Percentiles rank a stretch among this genome's conserved stretches.
phyloP scores from a whole-genome alignment of 2,113 vertebrate genomes.

The Petroica traversi region DNA sequence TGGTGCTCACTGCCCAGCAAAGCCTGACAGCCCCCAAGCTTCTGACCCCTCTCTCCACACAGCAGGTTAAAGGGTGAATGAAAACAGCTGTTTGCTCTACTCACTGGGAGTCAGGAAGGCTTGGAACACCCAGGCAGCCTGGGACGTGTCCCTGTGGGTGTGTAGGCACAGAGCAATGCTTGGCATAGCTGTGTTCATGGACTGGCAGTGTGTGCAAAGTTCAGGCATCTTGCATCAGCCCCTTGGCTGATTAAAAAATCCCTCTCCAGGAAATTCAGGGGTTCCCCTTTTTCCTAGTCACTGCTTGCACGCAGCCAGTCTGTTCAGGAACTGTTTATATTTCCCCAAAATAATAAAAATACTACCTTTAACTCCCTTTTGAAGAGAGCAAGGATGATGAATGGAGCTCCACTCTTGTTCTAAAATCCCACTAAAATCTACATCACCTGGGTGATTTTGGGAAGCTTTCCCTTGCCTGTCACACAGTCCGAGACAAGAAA shows the following conservation, averaged over 20 bases:
- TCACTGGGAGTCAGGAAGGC: rapidly evolving
- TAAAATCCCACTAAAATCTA: background rate
- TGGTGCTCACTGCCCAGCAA: background rate
- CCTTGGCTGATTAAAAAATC: background rate
- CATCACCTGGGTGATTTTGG: background rate
- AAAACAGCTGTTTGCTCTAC: background rate
- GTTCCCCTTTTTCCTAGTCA: background rate
- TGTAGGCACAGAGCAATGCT: background rate
- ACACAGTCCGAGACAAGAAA: background rate
- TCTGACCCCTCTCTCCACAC: background rate
- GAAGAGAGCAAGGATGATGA: background rate
- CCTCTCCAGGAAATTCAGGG: background rate
- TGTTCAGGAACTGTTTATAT: background rate
- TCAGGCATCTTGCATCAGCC: background rate
- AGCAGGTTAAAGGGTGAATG: background rate
- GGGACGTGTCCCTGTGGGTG: background rate
- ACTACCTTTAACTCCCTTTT: background rate
- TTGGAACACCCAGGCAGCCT: background rate
- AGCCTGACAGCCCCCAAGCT: background rate
- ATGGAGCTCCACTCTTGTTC: background rate
- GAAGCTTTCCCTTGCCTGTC: background rate
- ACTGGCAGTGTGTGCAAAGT: rapidly evolving
- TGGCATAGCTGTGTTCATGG: background rate
- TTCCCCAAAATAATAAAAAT: background rate
- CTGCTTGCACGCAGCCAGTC: rapidly evolving